phyloP scores from a whole-genome alignment of 2,888 invertebrate species.

The Diaprepes abbreviatus region DNA sequence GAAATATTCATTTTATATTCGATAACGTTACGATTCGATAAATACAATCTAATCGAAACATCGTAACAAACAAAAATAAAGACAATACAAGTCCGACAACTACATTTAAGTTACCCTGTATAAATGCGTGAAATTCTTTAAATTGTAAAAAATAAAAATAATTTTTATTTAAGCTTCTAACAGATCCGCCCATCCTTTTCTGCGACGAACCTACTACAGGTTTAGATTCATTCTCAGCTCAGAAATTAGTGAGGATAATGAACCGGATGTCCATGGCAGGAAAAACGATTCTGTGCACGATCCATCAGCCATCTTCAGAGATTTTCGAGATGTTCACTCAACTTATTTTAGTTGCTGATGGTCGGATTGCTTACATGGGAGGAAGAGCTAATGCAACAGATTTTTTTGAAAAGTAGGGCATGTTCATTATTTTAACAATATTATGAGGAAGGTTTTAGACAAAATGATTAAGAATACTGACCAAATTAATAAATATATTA shows the following conservation, averaged over 20 bases:
- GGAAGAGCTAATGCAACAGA: conserved; percentile 74
- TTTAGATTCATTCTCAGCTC: conserved; percentile 92
- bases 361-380: conserved; percentile 88
- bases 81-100: no score
- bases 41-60: no score
- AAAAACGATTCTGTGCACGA: conserved; percentile 91
- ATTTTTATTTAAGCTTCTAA: conserved; percentile 75
- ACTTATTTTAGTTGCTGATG: conserved; percentile 86
- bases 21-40: no score
- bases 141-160: no score
- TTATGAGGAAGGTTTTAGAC: no score
- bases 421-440: no score
- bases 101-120: no score
- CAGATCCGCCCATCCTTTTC: conserved; percentile 92
- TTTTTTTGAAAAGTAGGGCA: conserved; percentile 78
- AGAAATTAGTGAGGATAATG: conserved; percentile 82
- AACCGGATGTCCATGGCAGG: conserved; percentile 80
- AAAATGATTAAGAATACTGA: no score
- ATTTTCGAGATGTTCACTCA: conserved; percentile 87
- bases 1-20: no score
- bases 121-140: no score
- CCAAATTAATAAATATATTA: no score
- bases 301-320: conserved; percentile 94
- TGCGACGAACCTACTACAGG: conserved; percentile 98
- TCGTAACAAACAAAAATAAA: no score